Evolutionary conservation across 2,113 vertebrate genomes (phyloP).

Genomic region (Machaerirhynchus nigripectus): DNA sequence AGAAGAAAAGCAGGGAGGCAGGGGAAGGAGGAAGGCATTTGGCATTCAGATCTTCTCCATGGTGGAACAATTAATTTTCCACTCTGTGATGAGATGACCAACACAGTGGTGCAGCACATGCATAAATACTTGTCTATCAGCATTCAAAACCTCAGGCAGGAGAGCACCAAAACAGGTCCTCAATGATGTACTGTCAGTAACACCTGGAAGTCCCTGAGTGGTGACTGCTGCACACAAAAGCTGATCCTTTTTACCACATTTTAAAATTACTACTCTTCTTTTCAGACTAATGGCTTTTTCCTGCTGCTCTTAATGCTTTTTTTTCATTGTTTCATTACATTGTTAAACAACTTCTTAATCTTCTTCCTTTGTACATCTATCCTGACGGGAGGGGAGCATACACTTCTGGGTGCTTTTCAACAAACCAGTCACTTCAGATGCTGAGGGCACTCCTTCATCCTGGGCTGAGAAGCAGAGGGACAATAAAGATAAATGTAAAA

Average conservation of each 20-base stretch:
- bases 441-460: neutral
- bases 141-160: conserved; percentile 1
- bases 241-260: neutral
- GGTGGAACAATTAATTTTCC: conserved; percentile 57
- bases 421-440: neutral
- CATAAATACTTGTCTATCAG: conserved; percentile 44
- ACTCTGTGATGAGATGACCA: conserved; percentile 20
- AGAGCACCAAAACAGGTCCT: conserved; percentile 7
- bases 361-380: neutral
- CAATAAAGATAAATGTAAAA: neutral
- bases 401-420: neutral
- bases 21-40: conserved; percentile 4
- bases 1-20: fast-evolving
- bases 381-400: neutral
- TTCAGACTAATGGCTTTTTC: neutral
- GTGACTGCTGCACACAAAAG: neutral
- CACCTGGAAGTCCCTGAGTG: fast-evolving
- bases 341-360: neutral
- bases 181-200: neutral
- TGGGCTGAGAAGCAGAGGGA: neutral
- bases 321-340: neutral
- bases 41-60: conserved; percentile 30
- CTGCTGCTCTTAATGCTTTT: neutral
- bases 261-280: conserved; percentile 20
- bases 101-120: neutral